Percentiles rank a stretch among this genome's conserved stretches.
These are phyloP conservation scores for Beris chalybata DNA, from an alignment of 2,888 invertebrate species.

Conservation along the genomic window DNA sequence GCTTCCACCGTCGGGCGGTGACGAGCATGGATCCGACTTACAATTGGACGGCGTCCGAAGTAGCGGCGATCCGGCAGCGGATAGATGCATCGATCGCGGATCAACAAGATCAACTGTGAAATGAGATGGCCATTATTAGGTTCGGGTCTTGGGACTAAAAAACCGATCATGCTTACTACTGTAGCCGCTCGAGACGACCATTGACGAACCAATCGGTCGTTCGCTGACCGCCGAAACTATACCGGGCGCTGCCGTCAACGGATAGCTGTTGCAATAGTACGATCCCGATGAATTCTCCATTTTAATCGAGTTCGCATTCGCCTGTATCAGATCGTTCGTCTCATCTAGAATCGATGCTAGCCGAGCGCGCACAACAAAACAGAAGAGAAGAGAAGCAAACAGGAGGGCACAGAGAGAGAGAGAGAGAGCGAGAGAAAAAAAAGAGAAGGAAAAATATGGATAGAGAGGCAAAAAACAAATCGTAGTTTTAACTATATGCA, in stretches of 20 bases:
- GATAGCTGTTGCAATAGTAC: constrained; percentile 82
- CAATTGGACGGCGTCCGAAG: constrained; percentile 47
- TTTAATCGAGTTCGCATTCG: constrained; percentile 71
- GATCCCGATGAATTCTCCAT: constrained; percentile 71
- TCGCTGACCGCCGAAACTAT: constrained; percentile 46
- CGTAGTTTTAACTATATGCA: no score
- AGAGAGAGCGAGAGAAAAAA: not conserved
- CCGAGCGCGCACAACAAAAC: not conserved
- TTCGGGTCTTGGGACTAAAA: not conserved
- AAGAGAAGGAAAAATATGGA: not conserved
- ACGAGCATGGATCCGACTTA: constrained; percentile 50
- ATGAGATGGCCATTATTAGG: not conserved
- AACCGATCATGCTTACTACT: constrained; percentile 67
- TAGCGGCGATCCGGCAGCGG: constrained; percentile 47
- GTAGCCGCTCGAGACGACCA: constrained; percentile 77
- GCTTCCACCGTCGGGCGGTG: constrained; percentile 47
- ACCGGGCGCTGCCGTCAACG: constrained; percentile 63
- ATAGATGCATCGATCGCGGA: constrained; percentile 53
- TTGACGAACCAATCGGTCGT: constrained; percentile 53
- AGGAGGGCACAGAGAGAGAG: no score
- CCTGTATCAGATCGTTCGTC: constrained; percentile 69
- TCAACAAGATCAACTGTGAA: constrained; percentile 54
- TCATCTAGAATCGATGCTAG: constrained; percentile 94
- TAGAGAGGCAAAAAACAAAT: no score
- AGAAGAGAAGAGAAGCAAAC: not conserved